Percentiles rank a stretch among this genome's conserved stretches.
phyloP scores from a whole-genome alignment of 1,140 invertebrate species.

The Magallana ariakensis region DNA sequence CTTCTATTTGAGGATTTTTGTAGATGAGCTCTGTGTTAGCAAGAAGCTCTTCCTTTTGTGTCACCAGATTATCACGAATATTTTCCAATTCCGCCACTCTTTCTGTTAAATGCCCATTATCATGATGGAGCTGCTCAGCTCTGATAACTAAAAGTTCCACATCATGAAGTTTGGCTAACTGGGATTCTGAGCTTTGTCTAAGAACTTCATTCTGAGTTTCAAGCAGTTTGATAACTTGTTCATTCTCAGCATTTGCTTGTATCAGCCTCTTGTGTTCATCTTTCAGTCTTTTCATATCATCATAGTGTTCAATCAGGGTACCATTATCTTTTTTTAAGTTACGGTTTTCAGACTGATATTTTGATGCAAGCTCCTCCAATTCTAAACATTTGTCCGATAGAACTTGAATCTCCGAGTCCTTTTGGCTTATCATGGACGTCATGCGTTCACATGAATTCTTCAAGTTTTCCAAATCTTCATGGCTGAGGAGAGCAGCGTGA shows the following conservation, averaged over 20 bases:
- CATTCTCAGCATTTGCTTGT: constrained; percentile 76
- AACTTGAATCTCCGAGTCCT: constrained; percentile 72
- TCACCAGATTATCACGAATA: constrained; percentile 69
- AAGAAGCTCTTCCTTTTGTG: constrained; percentile 72
- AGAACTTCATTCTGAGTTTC: constrained; percentile 76
- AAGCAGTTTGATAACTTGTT: constrained; percentile 75
- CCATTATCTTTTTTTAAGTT: constrained; percentile 67
- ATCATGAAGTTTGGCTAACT: constrained; percentile 68
- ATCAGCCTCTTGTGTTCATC: constrained; percentile 72
- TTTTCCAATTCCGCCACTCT: constrained; percentile 70
- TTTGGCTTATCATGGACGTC: constrained; percentile 68
- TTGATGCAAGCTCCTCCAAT: constrained; percentile 64
- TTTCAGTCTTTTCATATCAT: constrained; percentile 69
- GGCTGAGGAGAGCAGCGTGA: not conserved
- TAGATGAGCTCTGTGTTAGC: constrained; percentile 70
- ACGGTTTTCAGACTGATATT: constrained; percentile 63
- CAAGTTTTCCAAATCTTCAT: constrained; percentile 1
- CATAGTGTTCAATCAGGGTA: constrained; percentile 62
- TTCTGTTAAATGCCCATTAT: constrained; percentile 71
- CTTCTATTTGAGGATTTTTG: constrained; percentile 68
- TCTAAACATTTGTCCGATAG: constrained; percentile 68
- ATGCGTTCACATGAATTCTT: constrained; percentile 70
- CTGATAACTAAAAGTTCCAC: constrained; percentile 70
- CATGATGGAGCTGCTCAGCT: constrained; percentile 70
- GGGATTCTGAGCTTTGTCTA: constrained; percentile 71